Evolutionary conservation across 2,888 invertebrate genomes (phyloP).

Genomic region (Pegoplata infirma): DNA sequence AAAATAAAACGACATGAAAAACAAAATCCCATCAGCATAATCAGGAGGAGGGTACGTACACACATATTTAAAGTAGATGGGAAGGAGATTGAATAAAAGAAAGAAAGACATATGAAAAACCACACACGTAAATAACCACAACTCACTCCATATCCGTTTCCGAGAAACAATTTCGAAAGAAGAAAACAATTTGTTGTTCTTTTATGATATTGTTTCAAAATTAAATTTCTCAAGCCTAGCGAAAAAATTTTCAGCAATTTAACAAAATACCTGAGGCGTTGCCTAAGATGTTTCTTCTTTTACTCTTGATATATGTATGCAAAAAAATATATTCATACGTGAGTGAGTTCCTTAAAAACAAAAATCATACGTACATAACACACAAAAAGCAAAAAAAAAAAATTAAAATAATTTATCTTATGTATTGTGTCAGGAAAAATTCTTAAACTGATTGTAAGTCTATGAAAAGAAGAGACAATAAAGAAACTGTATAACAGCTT

Average conservation of each 20-base stretch:
- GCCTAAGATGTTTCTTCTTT: conserved; percentile 12
- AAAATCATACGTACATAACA: neutral
- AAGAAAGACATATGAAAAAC: conserved; percentile 10
- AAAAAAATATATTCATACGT: conserved; percentile 23
- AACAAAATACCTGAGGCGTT: conserved; percentile 53
- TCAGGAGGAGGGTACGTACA: conserved; percentile 11
- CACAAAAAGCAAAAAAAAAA: neutral
- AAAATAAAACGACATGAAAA: no score
- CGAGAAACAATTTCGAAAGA: conserved; percentile 41
- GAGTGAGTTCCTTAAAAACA: conserved; percentile 33
- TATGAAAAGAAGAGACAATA: conserved; percentile 33
- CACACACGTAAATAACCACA: conserved; percentile 51
- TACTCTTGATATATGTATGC: conserved; percentile 9
- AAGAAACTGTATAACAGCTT: conserved; percentile 56
- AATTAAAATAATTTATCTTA: conserved; percentile 48
- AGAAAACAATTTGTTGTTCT: conserved; percentile 51
- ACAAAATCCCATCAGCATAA: conserved; percentile 34
- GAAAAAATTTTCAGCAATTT: conserved; percentile 42
- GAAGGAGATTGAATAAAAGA: neutral
- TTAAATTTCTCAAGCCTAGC: conserved; percentile 3
- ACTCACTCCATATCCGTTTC: conserved; percentile 55
- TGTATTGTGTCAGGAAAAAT: conserved; percentile 49
- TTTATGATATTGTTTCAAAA: conserved; percentile 33
- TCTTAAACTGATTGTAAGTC: conserved; percentile 58
- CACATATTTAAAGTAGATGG: neutral